Percentiles rank a stretch among this genome's conserved stretches.
phyloP scores from a whole-genome alignment of 2,888 invertebrate genomes.

The Entomobrya proxima region DNA sequence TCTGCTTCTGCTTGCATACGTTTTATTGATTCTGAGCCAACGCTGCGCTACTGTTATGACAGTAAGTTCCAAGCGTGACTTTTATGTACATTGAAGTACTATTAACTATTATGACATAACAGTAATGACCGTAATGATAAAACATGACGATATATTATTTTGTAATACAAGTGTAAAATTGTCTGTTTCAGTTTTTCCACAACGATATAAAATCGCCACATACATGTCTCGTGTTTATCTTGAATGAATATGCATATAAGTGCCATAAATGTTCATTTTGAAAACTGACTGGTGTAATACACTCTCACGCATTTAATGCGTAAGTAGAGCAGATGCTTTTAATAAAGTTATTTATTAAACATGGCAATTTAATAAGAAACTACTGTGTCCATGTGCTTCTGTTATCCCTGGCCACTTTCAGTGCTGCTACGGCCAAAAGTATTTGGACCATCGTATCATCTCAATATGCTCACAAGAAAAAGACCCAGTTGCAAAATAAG shows the following conservation, averaged over 20 bases:
- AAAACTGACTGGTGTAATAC: not conserved
- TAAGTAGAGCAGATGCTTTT: not conserved
- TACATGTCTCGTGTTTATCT: no score
- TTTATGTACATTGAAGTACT: not conserved
- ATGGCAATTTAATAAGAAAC: not conserved
- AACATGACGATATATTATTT: not conserved
- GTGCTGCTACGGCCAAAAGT: no score
- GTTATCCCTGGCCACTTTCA: no score
- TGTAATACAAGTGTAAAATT: conserved; percentile 6
- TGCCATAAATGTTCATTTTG: not conserved
- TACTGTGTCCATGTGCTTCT: conserved; percentile 14
- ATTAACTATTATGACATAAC: not conserved
- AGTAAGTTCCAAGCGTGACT: conserved; percentile 30
- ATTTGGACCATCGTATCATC: no score
- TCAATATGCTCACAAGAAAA: no score
- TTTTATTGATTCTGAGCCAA: conserved; percentile 3
- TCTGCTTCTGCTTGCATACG: conserved; percentile 30
- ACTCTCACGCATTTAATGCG: conserved; percentile 8
- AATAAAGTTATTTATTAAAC: conserved; percentile 5
- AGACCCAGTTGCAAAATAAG: no score
- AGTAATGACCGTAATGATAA: not conserved
- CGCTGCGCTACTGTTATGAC: not conserved
- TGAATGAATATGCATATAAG: no score
- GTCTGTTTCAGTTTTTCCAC: not conserved
- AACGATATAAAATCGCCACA: not conserved